phyloP scores from a whole-genome alignment of 2,797 vertebrate species.

The Neomorphus geoffroyi region DNA sequence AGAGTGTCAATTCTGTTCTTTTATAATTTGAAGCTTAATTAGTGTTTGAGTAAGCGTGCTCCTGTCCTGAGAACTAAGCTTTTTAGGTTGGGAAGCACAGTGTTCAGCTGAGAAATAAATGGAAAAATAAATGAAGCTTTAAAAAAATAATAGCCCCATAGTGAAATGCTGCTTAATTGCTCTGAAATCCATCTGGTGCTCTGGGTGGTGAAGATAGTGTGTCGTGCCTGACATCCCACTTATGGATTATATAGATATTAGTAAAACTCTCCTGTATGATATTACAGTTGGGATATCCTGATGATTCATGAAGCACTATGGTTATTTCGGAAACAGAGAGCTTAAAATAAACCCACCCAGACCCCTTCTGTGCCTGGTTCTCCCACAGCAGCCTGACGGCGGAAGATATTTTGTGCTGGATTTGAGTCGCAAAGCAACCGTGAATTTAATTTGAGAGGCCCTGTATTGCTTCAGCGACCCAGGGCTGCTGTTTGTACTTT shows the following conservation, averaged over 20 bases:
- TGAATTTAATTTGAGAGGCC: not conserved
- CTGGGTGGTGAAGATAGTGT: not conserved
- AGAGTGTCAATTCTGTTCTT: not conserved
- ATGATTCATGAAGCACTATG: not conserved
- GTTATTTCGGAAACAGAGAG: conserved; percentile 11
- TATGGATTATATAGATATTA: not conserved
- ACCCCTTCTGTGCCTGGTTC: conserved; percentile 20
- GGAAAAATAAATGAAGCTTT: conserved; percentile 20
- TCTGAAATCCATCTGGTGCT: conserved; percentile 3
- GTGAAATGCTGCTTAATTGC: conserved; percentile 8
- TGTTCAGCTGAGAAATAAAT: not conserved
- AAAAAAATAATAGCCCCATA: not conserved
- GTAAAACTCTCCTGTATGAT: not conserved
- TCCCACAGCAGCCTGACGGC: not conserved
- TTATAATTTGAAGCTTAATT: not conserved
- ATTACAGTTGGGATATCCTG: conserved; percentile 28
- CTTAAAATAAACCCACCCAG: conserved; percentile 43
- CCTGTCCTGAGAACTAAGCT: not conserved
- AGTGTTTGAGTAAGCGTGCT: not conserved
- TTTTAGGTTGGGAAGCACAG: not conserved
- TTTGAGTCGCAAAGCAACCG: not conserved
- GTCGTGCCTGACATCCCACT: not conserved
- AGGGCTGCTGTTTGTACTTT: not conserved
- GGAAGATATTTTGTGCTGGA: not conserved
- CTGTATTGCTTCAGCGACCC: not conserved